Base-by-base conservation (phyloP, 2,888 invertebrate species). In the Drosophila putrida region DNA sequence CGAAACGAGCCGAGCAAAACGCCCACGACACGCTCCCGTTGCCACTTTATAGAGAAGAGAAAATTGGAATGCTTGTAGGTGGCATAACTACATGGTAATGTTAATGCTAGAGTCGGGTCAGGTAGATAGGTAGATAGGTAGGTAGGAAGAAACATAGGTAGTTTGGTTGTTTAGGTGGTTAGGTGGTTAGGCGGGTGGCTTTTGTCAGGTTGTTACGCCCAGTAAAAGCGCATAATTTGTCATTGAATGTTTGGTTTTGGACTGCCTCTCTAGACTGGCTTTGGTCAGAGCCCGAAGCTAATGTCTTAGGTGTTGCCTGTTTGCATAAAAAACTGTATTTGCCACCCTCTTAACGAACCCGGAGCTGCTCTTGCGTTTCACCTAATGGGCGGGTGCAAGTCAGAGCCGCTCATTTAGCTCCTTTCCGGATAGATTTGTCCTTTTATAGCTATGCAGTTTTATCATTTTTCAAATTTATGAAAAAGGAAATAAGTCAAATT, bases 191-290 rank as follows among this genome's bases (percentile, higher is more conserved):
- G 38, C 43, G 25, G 71, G 8, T 53, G 50, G 59, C 38, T 58
- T 39, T 54, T 63, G 69, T 59, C 76, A 67, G 76, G 64, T 66
- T 61, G 75, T 64, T 53, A 83, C 83, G 82, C 83, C 85, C 85
- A 62, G 72, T 67, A 51, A 50, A 71, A 74, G 71, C 82, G 79
- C 82, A 87, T 80, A 88, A 89, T 89, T 88, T 88, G 89, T 89
- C 89, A 89, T 88, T 90, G 90, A 88, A 82, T 88, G 88, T 88
- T 88, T 82, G 87, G 78, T 70, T 80, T 81, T 67, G 58, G 66
- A 43, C 65, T 50, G 55, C 46, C 69, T 33, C 31, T 28, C 28
- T 20, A 31, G 61, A 41, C 60, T 13, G 35, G 4, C 38, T 36
- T 27, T 31, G 31, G 31, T 9, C 31, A 31, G 8, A 31, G 25